These are phyloP conservation scores for Drosophila tristis DNA, from an alignment of 1,140 invertebrate genomes.

Conservation along the genomic window DNA sequence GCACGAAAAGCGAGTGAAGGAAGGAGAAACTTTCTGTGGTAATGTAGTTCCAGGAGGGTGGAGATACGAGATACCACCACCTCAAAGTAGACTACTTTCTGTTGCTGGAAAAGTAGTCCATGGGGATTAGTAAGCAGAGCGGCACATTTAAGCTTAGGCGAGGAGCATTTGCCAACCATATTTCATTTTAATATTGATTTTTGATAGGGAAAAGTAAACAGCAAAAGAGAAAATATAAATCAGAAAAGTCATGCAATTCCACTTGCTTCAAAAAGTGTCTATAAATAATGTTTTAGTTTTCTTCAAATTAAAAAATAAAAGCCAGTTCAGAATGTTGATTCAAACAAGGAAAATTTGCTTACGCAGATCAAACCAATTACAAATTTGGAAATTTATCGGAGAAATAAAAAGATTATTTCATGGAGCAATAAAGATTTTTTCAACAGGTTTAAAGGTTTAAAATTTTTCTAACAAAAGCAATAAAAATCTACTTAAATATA, in stretches of 20 bases:
- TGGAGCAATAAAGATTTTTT: too few relatives aligned
- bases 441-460: too few relatives aligned
- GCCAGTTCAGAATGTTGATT: too few relatives aligned
- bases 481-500: too few relatives aligned
- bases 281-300: neutral
- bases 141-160: constrained; percentile 34
- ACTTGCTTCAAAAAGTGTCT: constrained; percentile 1
- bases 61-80: constrained; percentile 10
- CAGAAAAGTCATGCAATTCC: constrained; percentile 20
- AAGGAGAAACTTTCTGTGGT: constrained; percentile 1
- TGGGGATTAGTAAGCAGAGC: constrained; percentile 19
- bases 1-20: constrained; percentile 11
- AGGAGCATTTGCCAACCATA: constrained; percentile 27
- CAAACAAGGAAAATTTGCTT: too few relatives aligned
- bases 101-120: constrained; percentile 32
- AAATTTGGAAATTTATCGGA: too few relatives aligned
- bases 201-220: constrained; percentile 35
- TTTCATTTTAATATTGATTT: constrained; percentile 49
- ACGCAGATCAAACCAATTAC: too few relatives aligned
- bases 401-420: too few relatives aligned
- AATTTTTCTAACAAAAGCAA: too few relatives aligned
- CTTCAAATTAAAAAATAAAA: too few relatives aligned
- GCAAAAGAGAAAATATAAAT: constrained; percentile 20
- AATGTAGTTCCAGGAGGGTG: neutral
- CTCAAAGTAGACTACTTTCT: constrained; percentile 46